Conservation (phyloP, 1,140 invertebrate genomes). For the Semibalanus balanoides region DNA sequence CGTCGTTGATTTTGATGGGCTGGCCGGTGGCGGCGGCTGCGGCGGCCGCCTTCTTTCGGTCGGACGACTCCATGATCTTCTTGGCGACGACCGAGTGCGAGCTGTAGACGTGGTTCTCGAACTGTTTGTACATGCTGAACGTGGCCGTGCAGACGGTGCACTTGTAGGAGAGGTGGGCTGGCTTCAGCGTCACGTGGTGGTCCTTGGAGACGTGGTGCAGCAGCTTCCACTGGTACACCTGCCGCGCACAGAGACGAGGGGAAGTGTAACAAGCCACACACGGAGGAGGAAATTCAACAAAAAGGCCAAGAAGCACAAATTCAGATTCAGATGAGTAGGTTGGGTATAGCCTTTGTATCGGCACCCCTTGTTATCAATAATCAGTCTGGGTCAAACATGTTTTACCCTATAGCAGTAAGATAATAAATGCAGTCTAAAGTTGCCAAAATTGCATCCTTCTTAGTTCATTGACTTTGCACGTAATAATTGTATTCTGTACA, state of each 20-base stretch:
- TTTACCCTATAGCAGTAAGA: too few species aligned
- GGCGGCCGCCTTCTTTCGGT: background rate
- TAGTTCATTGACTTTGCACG: too few species aligned
- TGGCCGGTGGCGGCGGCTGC: constrained; percentile 36
- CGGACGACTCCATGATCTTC: constrained; percentile 12
- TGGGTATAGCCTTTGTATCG: too few species aligned
- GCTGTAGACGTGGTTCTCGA: constrained; percentile 85
- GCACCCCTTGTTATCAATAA: too few species aligned
- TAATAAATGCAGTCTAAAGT: too few species aligned
- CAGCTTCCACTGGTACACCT: constrained; percentile 85
- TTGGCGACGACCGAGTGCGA: constrained; percentile 42
- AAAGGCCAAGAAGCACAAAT: too few species aligned
- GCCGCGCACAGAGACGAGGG: constrained; percentile 23
- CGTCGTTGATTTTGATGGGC: constrained; percentile 77
- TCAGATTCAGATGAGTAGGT: too few species aligned
- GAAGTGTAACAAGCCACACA: too few species aligned
- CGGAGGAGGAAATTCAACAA: too few species aligned
- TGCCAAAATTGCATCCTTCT: too few species aligned
- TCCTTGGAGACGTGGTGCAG: constrained; percentile 78
- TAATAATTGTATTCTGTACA: too few species aligned
- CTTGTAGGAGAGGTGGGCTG: constrained; percentile 82
- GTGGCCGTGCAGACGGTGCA: constrained; percentile 88
- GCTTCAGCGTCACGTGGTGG: constrained; percentile 77
- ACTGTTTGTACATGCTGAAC: constrained; percentile 87
- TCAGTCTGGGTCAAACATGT: too few species aligned